Base-by-base conservation (phyloP, 1,140 invertebrate genomes). In the Hylaeus volcanicus region DNA sequence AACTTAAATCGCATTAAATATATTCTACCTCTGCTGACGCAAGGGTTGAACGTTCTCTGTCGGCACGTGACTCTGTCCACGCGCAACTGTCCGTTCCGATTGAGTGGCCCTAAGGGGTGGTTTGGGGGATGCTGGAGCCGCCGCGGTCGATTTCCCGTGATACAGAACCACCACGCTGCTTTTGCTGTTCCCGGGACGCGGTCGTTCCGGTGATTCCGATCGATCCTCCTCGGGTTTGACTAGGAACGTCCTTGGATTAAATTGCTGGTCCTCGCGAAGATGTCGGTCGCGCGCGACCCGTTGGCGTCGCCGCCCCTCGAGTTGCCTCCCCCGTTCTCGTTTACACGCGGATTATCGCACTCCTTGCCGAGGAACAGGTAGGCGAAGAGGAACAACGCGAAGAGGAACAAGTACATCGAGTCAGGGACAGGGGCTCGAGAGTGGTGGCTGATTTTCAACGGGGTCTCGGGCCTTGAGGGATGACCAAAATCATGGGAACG, bases 161-260 rank as follows among this genome's bases (percentile, higher is more conserved):
- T 92, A 90, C 26, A 92, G 78, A 3, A 91, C 85, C 2, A 91
- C 87, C 39, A 91, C 84, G 73, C 89, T 91, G 72, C 88, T 90
- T 55, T 91, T 91, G 61, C 90, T 91, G 63, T 90, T 89, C 61
- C 86, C 85, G 51, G 77, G 79, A 15, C 72, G 78, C 45, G 81
- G 75, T 63, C 58, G 76, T 69, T 65, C 45, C 53, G 15, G 51
- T 9, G 77, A 81, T 45, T 63, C 41, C 41, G 79, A 77, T 88
- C 78, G 79, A 65, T 86, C 60, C 71, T 74, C 65, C 43, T 79
- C 72, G 26, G 58, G 39, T n/a, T 70, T 53, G 56, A 76, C 87
- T 90, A 75, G 3, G 61, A 79, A 82, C 53, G 48, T 74, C 61
- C 56, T 41, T 65, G 77, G 70, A 79, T 79, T 79, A 79, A 65